Evolutionary conservation across 2,113 vertebrate species (phyloP).

Genomic region (Pelecanoides urinatrix): DNA sequence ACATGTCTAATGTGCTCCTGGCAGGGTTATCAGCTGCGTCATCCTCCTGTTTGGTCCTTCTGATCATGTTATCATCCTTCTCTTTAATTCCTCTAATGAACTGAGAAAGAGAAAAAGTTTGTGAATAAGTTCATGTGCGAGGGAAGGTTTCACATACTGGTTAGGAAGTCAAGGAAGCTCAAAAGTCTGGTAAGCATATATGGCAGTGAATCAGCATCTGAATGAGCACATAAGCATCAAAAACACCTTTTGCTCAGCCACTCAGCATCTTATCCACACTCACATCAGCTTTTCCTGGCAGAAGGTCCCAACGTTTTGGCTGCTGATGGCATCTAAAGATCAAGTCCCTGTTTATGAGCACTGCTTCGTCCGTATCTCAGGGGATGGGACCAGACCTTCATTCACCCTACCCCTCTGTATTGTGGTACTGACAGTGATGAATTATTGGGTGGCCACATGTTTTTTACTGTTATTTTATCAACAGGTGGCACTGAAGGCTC

Average conservation of each 20-base stretch:
- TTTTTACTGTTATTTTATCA: neutral
- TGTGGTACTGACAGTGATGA: neutral
- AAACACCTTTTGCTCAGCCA: neutral
- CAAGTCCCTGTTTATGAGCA: neutral
- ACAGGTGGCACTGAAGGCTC: neutral
- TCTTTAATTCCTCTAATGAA: conserved; percentile 6
- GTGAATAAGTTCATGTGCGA: neutral
- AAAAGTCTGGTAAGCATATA: neutral
- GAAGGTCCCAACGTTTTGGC: neutral
- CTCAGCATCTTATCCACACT: neutral
- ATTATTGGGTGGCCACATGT: neutral
- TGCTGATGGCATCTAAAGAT: neutral
- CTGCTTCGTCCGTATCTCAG: neutral
- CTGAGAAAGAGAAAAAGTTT: neutral
- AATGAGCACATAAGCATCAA: neutral
- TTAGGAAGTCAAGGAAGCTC: neutral
- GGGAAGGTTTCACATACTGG: neutral
- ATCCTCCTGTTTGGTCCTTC: neutral
- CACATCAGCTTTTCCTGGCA: neutral
- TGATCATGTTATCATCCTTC: neutral
- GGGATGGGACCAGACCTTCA: neutral
- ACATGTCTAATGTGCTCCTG: neutral
- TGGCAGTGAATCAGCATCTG: neutral
- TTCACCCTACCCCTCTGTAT: neutral
- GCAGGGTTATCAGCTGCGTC: neutral